Evolutionary conservation across 2,113 vertebrate species (phyloP).

Genomic region (Pagrus major): DNA sequence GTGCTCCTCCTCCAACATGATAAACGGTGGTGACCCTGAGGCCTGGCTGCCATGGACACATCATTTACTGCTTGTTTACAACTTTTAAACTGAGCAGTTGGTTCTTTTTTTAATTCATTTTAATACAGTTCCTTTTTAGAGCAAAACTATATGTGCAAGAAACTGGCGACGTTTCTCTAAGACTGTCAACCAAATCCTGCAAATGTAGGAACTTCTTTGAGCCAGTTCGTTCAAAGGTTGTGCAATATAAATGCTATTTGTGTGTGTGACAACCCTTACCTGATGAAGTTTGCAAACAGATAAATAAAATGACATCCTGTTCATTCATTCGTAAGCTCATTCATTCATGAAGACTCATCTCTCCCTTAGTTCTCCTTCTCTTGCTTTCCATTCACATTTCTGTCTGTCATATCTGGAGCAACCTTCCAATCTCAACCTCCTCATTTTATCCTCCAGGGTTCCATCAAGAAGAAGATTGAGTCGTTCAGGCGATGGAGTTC

Average conservation of each 20-base stretch:
- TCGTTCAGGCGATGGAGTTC: slow-evolving; percentile 84
- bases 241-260: not conserved
- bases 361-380: too few species aligned
- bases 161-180: not conserved
- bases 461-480: slow-evolving; percentile 85
- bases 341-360: not conserved
- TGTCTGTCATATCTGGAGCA: not conserved
- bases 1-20: not conserved
- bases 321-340: not conserved
- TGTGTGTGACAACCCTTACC: not conserved
- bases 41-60: slow-evolving; percentile 3
- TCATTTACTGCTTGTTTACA: not conserved
- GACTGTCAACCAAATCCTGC: not conserved
- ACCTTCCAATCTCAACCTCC: not conserved
- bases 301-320: not conserved
- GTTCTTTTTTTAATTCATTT: not conserved
- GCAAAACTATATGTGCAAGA: not conserved
- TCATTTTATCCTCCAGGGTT: slow-evolving; percentile 71
- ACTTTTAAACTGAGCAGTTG: not conserved
- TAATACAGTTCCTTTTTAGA: not conserved
- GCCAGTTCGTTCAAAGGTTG: not conserved
- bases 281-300: not conserved
- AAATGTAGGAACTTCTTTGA: not conserved
- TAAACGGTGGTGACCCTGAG: not conserved
- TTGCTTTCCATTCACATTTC: not conserved